Conservation (phyloP, 2,113 vertebrate species). For the Istiophorus platypterus region DNA sequence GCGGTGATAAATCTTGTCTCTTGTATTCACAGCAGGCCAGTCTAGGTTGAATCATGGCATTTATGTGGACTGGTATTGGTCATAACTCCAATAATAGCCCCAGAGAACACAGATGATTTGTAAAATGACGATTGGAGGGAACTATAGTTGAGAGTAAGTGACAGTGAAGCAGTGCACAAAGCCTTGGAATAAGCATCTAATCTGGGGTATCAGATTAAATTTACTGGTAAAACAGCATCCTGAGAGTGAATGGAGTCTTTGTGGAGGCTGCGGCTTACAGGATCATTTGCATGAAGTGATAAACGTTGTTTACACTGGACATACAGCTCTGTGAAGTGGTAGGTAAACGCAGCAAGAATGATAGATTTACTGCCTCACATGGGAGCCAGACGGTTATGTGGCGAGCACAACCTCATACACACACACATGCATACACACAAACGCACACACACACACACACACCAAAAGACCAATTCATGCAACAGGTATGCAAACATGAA, state of each 20-base stretch:
- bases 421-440: slow-evolving; percentile 18
- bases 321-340: slow-evolving; percentile 80
- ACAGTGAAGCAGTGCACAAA: slow-evolving; percentile 60
- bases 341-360: slow-evolving; percentile 76
- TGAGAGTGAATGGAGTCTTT: slow-evolving; percentile 76
- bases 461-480: slow-evolving; percentile 56
- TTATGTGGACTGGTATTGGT: slow-evolving; percentile 46
- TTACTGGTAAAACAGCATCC: slow-evolving; percentile 31
- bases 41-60: slow-evolving; percentile 62
- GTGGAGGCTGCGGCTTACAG: slow-evolving; percentile 61
- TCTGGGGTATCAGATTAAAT: slow-evolving; percentile 72
- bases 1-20: slow-evolving; percentile 66
- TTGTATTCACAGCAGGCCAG: slow-evolving; percentile 37
- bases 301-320: slow-evolving; percentile 83
- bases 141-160: slow-evolving; percentile 42
- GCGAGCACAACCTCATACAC: slow-evolving; percentile 28
- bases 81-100: slow-evolving; percentile 59
- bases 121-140: slow-evolving; percentile 32
- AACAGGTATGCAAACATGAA: slow-evolving; percentile 62
- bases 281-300: slow-evolving; percentile 83
- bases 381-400: slow-evolving; percentile 72
- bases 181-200: slow-evolving; percentile 70
- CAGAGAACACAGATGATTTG: slow-evolving; percentile 37
- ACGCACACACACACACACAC: slow-evolving; percentile 24
- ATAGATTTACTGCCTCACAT: slow-evolving; percentile 79